Evolutionary conservation across 2,888 invertebrate genomes (phyloP).

Genomic region (Mechanitis messenoides): DNA sequence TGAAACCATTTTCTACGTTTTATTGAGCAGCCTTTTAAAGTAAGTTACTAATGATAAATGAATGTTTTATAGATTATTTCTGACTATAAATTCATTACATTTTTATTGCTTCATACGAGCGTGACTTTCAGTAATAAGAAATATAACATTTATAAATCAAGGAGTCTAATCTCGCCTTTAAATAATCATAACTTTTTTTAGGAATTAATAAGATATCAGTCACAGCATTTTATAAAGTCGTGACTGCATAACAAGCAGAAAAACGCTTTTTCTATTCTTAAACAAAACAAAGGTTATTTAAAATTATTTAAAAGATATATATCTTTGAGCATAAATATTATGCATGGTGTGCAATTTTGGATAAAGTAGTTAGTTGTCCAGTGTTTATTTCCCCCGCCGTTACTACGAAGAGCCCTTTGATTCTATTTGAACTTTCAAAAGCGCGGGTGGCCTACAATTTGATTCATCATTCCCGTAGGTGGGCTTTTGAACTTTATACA

Average conservation of each 20-base stretch:
- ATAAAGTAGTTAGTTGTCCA: too few relatives aligned
- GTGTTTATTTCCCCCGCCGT: background rate
- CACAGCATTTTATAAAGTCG: constrained; percentile 24
- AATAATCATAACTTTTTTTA: constrained; percentile 32
- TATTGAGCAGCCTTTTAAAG: constrained; percentile 18
- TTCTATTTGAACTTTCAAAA: constrained; percentile 34
- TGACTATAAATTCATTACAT: constrained; percentile 35
- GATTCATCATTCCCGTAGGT: constrained; percentile 64
- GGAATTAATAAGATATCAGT: constrained; percentile 34
- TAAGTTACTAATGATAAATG: constrained; percentile 27
- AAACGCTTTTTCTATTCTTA: too few relatives aligned
- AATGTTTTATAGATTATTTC: constrained; percentile 31
- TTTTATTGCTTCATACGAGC: constrained; percentile 41
- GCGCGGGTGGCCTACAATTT: constrained; percentile 65
- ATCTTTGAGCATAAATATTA: too few relatives aligned
- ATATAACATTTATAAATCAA: constrained; percentile 42
- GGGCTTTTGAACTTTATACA: constrained; percentile 56
- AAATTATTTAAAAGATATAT: too few relatives aligned
- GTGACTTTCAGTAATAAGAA: constrained; percentile 49
- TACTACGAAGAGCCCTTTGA: constrained; percentile 14
- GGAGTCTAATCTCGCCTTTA: constrained; percentile 35
- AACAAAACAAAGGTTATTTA: too few relatives aligned
- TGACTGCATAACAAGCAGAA: too few relatives aligned
- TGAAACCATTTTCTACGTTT: background rate
- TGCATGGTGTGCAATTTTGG: too few relatives aligned